Evolutionary conservation across 2,113 vertebrate species (phyloP).

Genomic region (Beaufortia kweichowensis): DNA sequence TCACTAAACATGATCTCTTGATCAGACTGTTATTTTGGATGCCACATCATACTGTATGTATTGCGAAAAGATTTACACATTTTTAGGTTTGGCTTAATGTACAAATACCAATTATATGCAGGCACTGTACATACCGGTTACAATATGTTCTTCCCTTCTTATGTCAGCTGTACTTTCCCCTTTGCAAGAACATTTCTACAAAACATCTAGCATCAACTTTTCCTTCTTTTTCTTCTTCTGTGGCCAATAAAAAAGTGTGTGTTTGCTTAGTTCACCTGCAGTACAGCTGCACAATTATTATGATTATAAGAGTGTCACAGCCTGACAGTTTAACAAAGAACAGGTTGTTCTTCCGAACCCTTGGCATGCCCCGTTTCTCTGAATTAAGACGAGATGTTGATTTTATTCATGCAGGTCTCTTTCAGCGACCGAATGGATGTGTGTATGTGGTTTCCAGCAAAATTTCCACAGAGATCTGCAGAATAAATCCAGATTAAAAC

Average conservation of each 20-base stretch:
- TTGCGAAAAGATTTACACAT: too few relatives aligned
- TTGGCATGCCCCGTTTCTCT: slow-evolving; percentile 33
- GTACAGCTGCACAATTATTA: slow-evolving; percentile 41
- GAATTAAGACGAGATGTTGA: slow-evolving; percentile 19
- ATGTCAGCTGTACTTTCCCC: not conserved
- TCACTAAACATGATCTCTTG: too few relatives aligned
- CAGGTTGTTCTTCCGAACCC: slow-evolving; percentile 46
- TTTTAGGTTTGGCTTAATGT: too few relatives aligned
- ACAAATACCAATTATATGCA: too few relatives aligned
- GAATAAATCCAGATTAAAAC: slow-evolving; percentile 27
- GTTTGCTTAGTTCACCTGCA: slow-evolving; percentile 46
- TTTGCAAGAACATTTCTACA: not conserved
- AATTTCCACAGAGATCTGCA: slow-evolving; percentile 9
- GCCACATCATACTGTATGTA: too few relatives aligned
- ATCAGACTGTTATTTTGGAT: too few relatives aligned
- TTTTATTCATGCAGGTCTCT: slow-evolving; percentile 29
- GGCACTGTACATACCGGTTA: not conserved
- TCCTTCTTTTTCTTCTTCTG: not conserved
- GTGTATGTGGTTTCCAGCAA: not conserved
- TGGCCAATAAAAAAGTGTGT: slow-evolving; percentile 33
- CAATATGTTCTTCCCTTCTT: not conserved
- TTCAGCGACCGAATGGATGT: not conserved
- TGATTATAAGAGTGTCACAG: slow-evolving; percentile 17
- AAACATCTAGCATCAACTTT: not conserved
- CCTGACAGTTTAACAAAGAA: slow-evolving; percentile 51